Base-by-base conservation (phyloP, 1,140 invertebrate species). In the Listronotus bonariensis region DNA sequence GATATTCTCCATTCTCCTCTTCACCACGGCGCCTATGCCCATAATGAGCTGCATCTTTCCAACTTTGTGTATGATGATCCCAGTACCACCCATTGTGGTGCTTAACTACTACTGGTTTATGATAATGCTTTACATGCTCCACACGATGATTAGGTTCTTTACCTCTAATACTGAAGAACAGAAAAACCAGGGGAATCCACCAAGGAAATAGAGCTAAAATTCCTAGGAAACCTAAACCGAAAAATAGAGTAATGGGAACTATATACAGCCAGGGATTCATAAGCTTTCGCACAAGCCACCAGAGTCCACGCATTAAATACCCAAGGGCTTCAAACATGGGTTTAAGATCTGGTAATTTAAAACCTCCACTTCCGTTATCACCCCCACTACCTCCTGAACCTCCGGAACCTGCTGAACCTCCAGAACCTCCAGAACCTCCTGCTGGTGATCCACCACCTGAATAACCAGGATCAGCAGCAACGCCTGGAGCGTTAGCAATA, bases 371-470 rank as follows among this genome's bases (percentile, higher is more conserved):
- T 63, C 74, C 77, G 32, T 80, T 78, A 53, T 78, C 80, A 14
- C 81, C 82, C 26, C 76, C 78, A 14, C 70, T 62, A 36, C 71
- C 53, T 26, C 61, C 59, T 6, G 81, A 79, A 56, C 79, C 78
- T 9, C 80, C 80, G 12, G 79, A 80, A 17, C 31, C 15, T 5
- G 32, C 32, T 34, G 5, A 5, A 9, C 5, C 5, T 34, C 32
- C 32, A 9, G 32, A 34, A 6, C 32, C 32, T 34, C 51, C 51
- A 11, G 52, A 36, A 14, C 80, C 81, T 26, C 20, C 20, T 26
- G 20, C 20, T 3, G 20, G 20, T 5, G 20, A 26, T 26, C 20
- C 20, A 26, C 20, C 20, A 17, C 76, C 79, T 54, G 51, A 46
- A 15, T 52, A 54, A 43, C 49, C 45, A 14, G 51, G 36, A 40